Conservation (phyloP, 2,888 invertebrate genomes). For the Schrankia costaestrigalis region DNA sequence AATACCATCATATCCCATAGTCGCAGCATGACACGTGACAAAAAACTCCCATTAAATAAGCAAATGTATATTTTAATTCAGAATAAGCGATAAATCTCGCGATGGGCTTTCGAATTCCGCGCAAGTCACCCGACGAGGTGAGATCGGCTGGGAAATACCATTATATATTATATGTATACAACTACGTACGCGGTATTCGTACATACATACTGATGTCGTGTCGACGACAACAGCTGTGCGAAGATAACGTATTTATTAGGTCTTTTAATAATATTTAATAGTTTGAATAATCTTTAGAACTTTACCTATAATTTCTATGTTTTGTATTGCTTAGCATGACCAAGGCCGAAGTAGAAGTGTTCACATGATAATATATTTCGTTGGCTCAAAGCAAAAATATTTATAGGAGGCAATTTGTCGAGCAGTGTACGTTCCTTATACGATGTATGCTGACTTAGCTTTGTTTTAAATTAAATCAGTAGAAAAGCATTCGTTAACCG, state of each 20-base stretch:
- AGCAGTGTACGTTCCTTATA: too few species aligned
- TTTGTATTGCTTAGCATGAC: too few species aligned
- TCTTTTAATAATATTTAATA: slow-evolving; percentile 30
- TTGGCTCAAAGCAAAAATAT: too few species aligned
- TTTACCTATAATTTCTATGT: too few species aligned
- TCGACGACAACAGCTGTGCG: slow-evolving; percentile 48
- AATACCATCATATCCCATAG: slow-evolving; percentile 51
- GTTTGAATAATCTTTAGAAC: too few species aligned
- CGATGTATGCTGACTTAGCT: too few species aligned
- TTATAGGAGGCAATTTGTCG: too few species aligned
- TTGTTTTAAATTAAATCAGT: too few species aligned
- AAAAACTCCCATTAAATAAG: slow-evolving; percentile 75
- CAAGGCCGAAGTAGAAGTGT: too few species aligned
- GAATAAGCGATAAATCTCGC: slow-evolving; percentile 79
- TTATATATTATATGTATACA: slow-evolving; percentile 46
- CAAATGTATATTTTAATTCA: slow-evolving; percentile 78
- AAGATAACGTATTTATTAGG: slow-evolving; percentile 45
- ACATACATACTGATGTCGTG: slow-evolving; percentile 57
- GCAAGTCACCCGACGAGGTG: slow-evolving; percentile 76
- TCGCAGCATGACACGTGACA: slow-evolving; percentile 70
- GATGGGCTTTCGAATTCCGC: slow-evolving; percentile 80
- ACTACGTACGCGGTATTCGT: slow-evolving; percentile 47
- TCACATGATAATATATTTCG: too few species aligned
- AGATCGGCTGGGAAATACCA: slow-evolving; percentile 79
- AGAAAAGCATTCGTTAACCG: too few species aligned